Evolutionary conservation across 1,140 invertebrate species (phyloP).

Genomic region (Cepaea nemoralis): DNA sequence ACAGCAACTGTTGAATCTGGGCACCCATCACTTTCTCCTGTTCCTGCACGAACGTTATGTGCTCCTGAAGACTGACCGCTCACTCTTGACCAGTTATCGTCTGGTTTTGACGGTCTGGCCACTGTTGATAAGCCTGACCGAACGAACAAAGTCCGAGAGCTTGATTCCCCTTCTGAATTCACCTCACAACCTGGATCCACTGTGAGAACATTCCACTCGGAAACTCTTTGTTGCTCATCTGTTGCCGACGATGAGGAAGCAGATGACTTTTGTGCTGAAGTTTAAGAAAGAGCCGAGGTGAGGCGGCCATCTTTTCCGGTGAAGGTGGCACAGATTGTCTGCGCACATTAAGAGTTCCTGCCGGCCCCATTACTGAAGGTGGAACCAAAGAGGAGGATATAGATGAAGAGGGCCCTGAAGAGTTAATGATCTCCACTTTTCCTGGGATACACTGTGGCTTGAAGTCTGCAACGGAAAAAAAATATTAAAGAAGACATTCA

Average conservation of each 20-base stretch:
- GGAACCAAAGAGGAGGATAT: conserved; percentile 27
- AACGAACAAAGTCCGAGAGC: background rate
- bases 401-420: conserved; percentile 6
- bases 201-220: conserved; percentile 39
- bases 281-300: conserved; percentile 76
- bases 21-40: conserved; percentile 18
- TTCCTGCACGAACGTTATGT: background rate
- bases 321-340: conserved; percentile 51
- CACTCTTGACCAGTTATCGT: conserved; percentile 5
- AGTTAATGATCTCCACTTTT: background rate
- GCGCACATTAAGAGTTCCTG: background rate
- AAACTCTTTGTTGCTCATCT: conserved; percentile 35
- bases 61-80: background rate
- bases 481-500: no score
- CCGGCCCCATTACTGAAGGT: conserved; percentile 18
- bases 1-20: conserved; percentile 35
- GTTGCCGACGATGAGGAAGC: conserved; percentile 31
- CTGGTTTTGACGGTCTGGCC: background rate
- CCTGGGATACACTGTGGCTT: conserved; percentile 34
- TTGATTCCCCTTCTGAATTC: conserved; percentile 10
- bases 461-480: conserved; percentile 27
- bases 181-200: conserved; percentile 33
- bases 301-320: conserved; percentile 69
- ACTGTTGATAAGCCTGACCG: background rate
- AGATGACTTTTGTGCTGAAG: conserved; percentile 59